Evolutionary conservation across 2,113 vertebrate genomes (phyloP), one percentile per base, ranked within the genome.

Genomic region (Pangasianodon hypophthalmus): DNA sequence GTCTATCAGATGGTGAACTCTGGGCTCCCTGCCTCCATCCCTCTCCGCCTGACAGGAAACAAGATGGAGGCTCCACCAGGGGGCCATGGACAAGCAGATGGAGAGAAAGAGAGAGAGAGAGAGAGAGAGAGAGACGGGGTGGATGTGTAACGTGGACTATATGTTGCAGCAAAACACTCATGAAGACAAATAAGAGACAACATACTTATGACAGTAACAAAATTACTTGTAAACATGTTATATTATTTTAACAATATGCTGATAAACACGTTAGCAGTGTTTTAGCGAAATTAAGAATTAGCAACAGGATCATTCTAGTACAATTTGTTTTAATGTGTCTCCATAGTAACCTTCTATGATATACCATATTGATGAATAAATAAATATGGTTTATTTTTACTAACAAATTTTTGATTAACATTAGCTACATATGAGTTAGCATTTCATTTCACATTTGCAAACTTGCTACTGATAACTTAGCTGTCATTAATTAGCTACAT

Each of bases 51-150:
- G 80, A 69, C 64, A 91, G 85, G 88, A 89, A 89, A 85, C 64
- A 89, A 79, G 79, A 87, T 77, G 60, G 82, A 54, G 88, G 56
- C 58, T 84, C 81, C 75, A 64, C 48, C 85, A 80, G 10, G 29
- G 81, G 89, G 79, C 54, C 64, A 82, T 37, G 29, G 79, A 86
- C 37, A 50, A 92, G 92, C 95, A 95, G 94, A 95, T 94, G 93
- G 88, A 83, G 95, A 91, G 90, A 91, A 88, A 8, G 16, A 91
- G 87, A 71, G 88, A 87, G n/a, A 81, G 91, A 87, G 89, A 89
- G 90, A 21, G 62, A 13, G 79, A n/a, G 80, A 50, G 71, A 91
- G 92, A 52, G 48, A 58, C 29, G 6, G 48, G 32, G 60, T 44
- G 32, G 16, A 29, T 50, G 77, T 56, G 32, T 58, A 80, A 26